Evolutionary conservation across 2,888 invertebrate species (phyloP).

Genomic region (Drosophila neutralis): DNA sequence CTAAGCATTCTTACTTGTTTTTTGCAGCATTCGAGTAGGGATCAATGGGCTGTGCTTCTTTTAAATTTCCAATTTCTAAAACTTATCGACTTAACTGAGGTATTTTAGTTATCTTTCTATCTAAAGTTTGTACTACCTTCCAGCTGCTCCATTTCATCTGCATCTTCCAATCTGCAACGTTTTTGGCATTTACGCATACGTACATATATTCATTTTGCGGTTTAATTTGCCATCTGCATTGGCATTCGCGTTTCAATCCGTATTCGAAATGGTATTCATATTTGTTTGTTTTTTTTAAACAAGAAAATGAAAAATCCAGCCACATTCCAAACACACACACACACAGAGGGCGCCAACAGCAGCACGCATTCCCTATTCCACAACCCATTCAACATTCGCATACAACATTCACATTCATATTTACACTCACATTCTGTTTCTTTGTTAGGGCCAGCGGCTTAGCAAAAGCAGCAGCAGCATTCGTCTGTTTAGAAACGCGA

Average conservation of each 20-base stretch:
- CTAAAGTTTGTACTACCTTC: background rate
- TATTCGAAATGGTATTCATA: slow-evolving; percentile 1
- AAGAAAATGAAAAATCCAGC: slow-evolving; percentile 9
- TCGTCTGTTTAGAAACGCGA: slow-evolving; percentile 49
- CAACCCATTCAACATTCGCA: slow-evolving; percentile 16
- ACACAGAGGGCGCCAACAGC: background rate
- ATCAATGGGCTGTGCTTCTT: background rate
- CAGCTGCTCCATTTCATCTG: background rate
- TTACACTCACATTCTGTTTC: slow-evolving; percentile 17
- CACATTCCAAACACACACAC: slow-evolving; percentile 15
- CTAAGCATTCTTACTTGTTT: background rate
- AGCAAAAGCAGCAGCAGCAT: slow-evolving; percentile 20
- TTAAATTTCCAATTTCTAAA: background rate
- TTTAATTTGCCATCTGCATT: slow-evolving; percentile 1
- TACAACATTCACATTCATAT: background rate
- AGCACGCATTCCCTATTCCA: background rate
- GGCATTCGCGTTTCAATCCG: slow-evolving; percentile 2
- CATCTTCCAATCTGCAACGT: background rate
- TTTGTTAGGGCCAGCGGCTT: slow-evolving; percentile 23
- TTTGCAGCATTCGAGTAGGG: background rate
- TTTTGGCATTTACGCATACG: background rate
- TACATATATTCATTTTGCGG: background rate
- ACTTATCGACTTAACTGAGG: background rate
- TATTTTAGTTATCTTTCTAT: background rate
- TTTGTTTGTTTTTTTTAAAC: background rate